A percentile compares a stretch with the other conserved stretches of the same genome.
Evolutionary conservation across 2,888 invertebrate genomes (phyloP).

Genomic region (Cistogaster globosa): DNA sequence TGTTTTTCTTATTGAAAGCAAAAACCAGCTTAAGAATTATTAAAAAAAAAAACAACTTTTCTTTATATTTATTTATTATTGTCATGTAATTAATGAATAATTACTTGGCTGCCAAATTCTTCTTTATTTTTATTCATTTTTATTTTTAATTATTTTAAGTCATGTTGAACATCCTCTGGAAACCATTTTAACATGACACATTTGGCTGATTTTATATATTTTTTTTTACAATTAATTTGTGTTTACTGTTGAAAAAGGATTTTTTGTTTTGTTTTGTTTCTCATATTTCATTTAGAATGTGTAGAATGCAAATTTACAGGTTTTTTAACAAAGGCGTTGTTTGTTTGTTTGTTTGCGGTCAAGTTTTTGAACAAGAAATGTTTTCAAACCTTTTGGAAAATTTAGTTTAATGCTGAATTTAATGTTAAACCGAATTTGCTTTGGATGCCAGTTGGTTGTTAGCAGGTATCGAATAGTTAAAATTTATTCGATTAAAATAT

Average conservation of each 20-base stretch:
- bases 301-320: constrained; percentile 27
- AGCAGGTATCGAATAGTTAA: too few relatives aligned
- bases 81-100: constrained; percentile 66
- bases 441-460: not conserved
- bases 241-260: constrained; percentile 12
- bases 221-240: constrained; percentile 57
- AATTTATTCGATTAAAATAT: too few relatives aligned
- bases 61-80: constrained; percentile 21
- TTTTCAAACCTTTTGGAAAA: not conserved
- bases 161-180: constrained; percentile 64
- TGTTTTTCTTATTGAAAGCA: not conserved
- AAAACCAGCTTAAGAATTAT: constrained; percentile 2
- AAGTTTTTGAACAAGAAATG: not conserved
- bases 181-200: constrained; percentile 67
- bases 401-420: not conserved
- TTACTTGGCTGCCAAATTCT: constrained; percentile 66
- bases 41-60: constrained; percentile 11
- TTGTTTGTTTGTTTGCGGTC: not conserved
- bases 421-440: not conserved
- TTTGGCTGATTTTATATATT: constrained; percentile 58
- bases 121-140: constrained; percentile 33
- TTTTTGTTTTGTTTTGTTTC: not conserved
- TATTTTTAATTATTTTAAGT: constrained; percentile 32
- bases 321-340: constrained; percentile 41
- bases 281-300: constrained; percentile 17